Percentiles rank a stretch among this genome's conserved stretches.
Evolutionary conservation across 2,797 vertebrate genomes (phyloP).

Genomic region (Ptychadena robeensis): DNA sequence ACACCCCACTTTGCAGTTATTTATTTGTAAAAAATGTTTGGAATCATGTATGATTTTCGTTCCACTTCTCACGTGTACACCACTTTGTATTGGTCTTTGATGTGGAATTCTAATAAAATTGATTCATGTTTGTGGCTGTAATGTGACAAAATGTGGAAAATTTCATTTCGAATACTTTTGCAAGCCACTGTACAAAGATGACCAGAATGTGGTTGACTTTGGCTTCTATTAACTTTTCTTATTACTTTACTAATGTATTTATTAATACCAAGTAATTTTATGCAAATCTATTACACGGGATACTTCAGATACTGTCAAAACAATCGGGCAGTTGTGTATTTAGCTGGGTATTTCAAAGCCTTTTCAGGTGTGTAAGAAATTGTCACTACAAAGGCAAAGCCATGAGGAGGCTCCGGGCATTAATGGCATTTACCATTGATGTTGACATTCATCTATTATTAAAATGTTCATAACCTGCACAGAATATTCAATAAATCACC

Average conservation of each 20-base stretch:
- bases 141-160: no score
- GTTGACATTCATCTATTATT: slow-evolving; percentile 47
- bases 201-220: not conserved
- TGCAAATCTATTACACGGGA: not conserved
- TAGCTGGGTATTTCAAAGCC: not conserved
- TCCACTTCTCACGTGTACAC: no score
- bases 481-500: slow-evolving; percentile 27
- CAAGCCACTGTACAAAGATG: no score
- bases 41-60: no score
- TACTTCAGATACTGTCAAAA: not conserved
- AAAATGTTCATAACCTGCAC: slow-evolving; percentile 23
- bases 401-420: not conserved
- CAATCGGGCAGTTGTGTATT: not conserved
- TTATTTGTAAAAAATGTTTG: no score
- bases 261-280: not conserved
- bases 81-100: no score
- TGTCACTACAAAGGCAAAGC: slow-evolving; percentile 28
- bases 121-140: no score
- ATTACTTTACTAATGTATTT: not conserved
- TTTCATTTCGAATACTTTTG: no score
- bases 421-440: slow-evolving; percentile 36
- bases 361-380: slow-evolving; percentile 12
- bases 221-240: not conserved
- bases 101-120: no score
- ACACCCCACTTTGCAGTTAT: no score